Evolutionary conservation across 2,888 invertebrate genomes (phyloP).

Genomic region (Helleia helle): DNA sequence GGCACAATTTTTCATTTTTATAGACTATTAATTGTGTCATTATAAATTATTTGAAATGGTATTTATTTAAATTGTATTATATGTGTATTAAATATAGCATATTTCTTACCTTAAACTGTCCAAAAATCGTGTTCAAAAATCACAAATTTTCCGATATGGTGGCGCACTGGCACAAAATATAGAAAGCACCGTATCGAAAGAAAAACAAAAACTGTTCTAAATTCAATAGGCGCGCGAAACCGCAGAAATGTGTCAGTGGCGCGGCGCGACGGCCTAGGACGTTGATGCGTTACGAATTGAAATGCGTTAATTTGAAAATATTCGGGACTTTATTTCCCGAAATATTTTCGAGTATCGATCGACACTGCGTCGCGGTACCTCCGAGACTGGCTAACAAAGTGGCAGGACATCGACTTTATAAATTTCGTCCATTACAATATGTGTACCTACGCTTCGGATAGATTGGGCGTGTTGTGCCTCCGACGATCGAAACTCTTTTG

Average conservation of each 20-base stretch:
- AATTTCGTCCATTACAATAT: slow-evolving; percentile 54
- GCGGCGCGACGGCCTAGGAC: slow-evolving; percentile 63
- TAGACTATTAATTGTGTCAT: too few species aligned
- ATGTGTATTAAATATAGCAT: slow-evolving; percentile 8
- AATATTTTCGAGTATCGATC: slow-evolving; percentile 40
- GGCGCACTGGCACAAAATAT: slow-evolving; percentile 43
- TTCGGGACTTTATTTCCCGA: slow-evolving; percentile 33
- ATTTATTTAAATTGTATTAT: neutral
- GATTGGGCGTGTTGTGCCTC: slow-evolving; percentile 19
- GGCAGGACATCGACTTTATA: slow-evolving; percentile 71
- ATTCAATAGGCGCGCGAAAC: slow-evolving; percentile 65
- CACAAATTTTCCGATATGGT: slow-evolving; percentile 35
- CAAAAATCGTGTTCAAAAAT: slow-evolving; percentile 30
- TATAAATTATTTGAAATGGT: too few species aligned
- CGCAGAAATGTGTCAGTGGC: slow-evolving; percentile 72
- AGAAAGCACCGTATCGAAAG: slow-evolving; percentile 44
- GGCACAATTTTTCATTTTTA: too few species aligned
- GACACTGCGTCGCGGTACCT: slow-evolving; percentile 49
- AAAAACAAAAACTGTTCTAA: slow-evolving; percentile 56
- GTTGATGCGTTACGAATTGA: slow-evolving; percentile 48
- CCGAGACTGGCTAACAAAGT: slow-evolving; percentile 52
- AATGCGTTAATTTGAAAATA: slow-evolving; percentile 39
- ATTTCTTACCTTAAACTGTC: slow-evolving; percentile 40
- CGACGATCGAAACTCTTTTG: slow-evolving; percentile 10
- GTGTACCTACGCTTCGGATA: slow-evolving; percentile 44